Base-by-base conservation (phyloP, 2,888 invertebrate genomes). In the Platycheirus rosarum region DNA sequence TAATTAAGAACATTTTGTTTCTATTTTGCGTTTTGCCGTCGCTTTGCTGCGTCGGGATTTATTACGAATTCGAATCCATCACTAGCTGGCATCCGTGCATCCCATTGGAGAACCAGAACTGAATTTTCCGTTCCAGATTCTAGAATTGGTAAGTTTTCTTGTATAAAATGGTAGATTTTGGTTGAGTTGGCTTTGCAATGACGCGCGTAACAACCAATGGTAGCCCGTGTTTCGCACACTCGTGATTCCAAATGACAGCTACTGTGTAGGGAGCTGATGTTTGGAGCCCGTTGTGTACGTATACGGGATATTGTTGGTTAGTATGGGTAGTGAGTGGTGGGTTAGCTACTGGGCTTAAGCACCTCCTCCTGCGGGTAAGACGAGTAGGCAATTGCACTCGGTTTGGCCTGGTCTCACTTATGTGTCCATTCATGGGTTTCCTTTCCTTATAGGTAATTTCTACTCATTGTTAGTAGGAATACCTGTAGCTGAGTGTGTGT, bases 281-380 rank as follows among this genome's bases (percentile, higher is more conserved):
- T 76, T 66, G 76, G 80, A 70, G 71, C 70, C 65, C 49, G 23
- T 46, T 14, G 55, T 40, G 48, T 65, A 57, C 14, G 63, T 79
- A 68, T 44, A 46, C 26, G 44, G 60, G 29, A 11, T 9, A 49
- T 53, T 53, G 37, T 66, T 53, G 48, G 51, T 26, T 14, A 55
- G 8, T 0, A n/a, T 5, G 14, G 16, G 63, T 60, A 53, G 35
- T 69, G n/a, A 16, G 55, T 78, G 66, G 48, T 69, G 60, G 78
- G 44, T 65, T 29, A 88, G 89, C 90, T 90, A 88, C 90, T 86
- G 90, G 90, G 87, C 88, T 90, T 90, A 87, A 88, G 89, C 89
- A 85, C 88, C 89, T 89, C 88, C 89, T 88, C 87, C 79, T 71
- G 65, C 44, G 75, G 76, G 74, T 84, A 85, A 82, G 68, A 82